These are phyloP conservation scores for Lophochroa leadbeateri DNA, from an alignment of 2,113 vertebrate genomes.

Conservation along the genomic window DNA sequence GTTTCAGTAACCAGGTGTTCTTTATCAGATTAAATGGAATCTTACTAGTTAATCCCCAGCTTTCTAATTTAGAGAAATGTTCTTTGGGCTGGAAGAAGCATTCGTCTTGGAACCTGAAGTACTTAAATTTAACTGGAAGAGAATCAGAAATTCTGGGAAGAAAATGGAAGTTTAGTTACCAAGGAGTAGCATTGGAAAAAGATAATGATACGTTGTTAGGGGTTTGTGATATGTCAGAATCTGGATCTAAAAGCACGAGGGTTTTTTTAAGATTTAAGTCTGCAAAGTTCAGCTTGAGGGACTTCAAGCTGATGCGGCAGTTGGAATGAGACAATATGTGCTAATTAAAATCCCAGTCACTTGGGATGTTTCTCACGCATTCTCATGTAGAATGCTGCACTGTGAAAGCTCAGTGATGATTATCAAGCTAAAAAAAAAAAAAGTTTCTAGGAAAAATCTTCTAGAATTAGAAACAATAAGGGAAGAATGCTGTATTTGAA, in stretches of 20 bases:
- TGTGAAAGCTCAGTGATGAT: not conserved
- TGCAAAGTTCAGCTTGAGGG: not conserved
- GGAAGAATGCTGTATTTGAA: not conserved
- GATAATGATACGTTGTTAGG: not conserved
- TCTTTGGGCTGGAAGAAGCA: not conserved
- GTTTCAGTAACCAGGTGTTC: not conserved
- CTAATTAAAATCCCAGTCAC: slow-evolving; percentile 36
- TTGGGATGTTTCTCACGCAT: not conserved
- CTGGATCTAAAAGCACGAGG: not conserved
- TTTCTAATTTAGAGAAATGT: not conserved
- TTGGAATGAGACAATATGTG: slow-evolving; percentile 3
- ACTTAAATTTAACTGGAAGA: not conserved
- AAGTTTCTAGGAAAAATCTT: not conserved
- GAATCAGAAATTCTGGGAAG: not conserved
- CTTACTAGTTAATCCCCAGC: not conserved
- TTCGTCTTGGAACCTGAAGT: not conserved
- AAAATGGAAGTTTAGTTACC: not conserved
- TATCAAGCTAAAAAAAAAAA: not conserved
- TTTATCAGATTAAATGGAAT: not conserved
- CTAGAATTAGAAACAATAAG: not conserved
- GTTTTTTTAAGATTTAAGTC: not conserved
- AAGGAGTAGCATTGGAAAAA: not conserved
- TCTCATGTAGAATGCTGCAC: not conserved
- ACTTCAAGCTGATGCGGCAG: not conserved
- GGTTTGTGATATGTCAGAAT: not conserved